Percentiles rank a stretch among this genome's conserved stretches.
These are phyloP conservation scores for Gallinago paraguaiae DNA, from an alignment of 2,113 vertebrate genomes.

Conservation along the genomic window DNA sequence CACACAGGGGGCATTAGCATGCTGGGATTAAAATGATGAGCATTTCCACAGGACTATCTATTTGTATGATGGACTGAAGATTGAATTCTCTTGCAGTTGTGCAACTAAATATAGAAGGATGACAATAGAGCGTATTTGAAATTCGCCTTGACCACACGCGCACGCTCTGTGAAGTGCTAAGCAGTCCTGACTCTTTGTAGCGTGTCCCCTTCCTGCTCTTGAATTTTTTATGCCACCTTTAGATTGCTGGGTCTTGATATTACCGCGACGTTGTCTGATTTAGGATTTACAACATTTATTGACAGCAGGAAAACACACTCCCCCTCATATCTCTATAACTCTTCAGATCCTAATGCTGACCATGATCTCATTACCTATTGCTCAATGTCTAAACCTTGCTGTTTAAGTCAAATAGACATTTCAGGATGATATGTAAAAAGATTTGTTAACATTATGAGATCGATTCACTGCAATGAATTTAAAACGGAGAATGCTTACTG, in stretches of 20 bases:
- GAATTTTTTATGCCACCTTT: slow-evolving; percentile 48
- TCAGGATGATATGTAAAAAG: slow-evolving; percentile 58
- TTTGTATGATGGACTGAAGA: slow-evolving; percentile 42
- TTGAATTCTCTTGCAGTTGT: slow-evolving; percentile 43
- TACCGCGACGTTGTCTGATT: slow-evolving; percentile 17
- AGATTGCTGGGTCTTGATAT: slow-evolving; percentile 32
- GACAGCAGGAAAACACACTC: slow-evolving; percentile 60
- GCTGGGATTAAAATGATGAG: slow-evolving; percentile 59
- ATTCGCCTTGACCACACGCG: slow-evolving; percentile 47
- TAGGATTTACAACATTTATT: slow-evolving; percentile 56
- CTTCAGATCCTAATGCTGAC: slow-evolving; percentile 57
- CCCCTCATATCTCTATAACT: slow-evolving; percentile 52
- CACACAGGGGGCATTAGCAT: slow-evolving; percentile 38
- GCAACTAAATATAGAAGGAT: slow-evolving; percentile 58
- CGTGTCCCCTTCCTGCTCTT: slow-evolving; percentile 26
- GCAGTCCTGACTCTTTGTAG: slow-evolving; percentile 32
- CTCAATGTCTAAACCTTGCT: slow-evolving; percentile 35
- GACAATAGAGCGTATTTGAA: slow-evolving; percentile 20
- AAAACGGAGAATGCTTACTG: slow-evolving; percentile 33
- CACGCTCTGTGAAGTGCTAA: slow-evolving; percentile 8
- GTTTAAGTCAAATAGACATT: slow-evolving; percentile 45
- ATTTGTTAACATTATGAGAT: slow-evolving; percentile 69
- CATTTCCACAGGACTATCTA: slow-evolving; percentile 31
- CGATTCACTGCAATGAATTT: slow-evolving; percentile 64
- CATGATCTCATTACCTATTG: slow-evolving; percentile 60